A percentile compares a stretch with the other conserved stretches of the same genome.
phyloP scores from a whole-genome alignment of 2,797 vertebrate species.

The Sebastes matsubarae region DNA sequence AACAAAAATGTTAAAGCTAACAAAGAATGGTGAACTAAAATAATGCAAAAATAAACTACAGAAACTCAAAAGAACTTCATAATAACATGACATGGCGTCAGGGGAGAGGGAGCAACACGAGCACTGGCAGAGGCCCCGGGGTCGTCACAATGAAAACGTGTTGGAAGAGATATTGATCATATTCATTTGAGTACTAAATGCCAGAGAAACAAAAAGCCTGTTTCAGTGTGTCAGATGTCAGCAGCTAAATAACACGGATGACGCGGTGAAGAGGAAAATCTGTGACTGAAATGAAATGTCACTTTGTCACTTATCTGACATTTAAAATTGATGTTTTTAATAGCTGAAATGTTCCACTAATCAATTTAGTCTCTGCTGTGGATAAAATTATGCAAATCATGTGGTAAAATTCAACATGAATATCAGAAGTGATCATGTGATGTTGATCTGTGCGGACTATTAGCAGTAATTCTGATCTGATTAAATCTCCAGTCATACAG shows the following conservation, averaged over 20 bases:
- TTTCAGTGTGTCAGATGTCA: conserved; percentile 35
- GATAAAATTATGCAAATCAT: background rate
- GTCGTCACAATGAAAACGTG: background rate
- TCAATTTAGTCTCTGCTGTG: background rate
- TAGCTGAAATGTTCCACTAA: conserved; percentile 10
- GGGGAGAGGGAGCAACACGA: background rate
- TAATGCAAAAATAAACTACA: background rate
- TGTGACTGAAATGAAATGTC: conserved; percentile 48
- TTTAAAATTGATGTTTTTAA: conserved; percentile 37
- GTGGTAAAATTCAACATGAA: background rate
- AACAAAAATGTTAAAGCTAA: background rate
- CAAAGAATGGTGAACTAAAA: background rate
- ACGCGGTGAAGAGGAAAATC: background rate
- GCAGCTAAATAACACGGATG: conserved; percentile 31
- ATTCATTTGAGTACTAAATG: conserved; percentile 48
- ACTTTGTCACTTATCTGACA: conserved; percentile 37
- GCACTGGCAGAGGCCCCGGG: background rate
- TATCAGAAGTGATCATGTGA: background rate
- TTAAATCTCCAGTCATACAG: background rate
- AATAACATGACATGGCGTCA: background rate
- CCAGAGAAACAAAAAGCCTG: conserved; percentile 7
- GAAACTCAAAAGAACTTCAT: background rate
- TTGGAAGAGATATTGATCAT: conserved; percentile 36
- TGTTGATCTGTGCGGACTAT: background rate
- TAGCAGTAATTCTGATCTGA: background rate